Evolutionary conservation across 1,140 invertebrate species (phyloP), one percentile per base, ranked within the genome.

Genomic region (Drosophila aff.): DNA sequence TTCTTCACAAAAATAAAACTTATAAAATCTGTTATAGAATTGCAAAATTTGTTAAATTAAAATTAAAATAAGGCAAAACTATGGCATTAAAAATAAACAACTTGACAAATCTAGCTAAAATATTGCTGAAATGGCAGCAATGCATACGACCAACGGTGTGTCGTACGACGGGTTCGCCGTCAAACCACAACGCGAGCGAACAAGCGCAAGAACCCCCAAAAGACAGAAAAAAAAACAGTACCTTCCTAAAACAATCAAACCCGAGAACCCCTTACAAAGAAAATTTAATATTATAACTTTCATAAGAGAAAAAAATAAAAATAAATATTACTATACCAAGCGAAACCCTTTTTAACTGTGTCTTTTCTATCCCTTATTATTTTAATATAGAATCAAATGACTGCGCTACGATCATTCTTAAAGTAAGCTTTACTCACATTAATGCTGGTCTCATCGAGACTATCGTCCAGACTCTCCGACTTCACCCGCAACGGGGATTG

Each of bases 391-490:
- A 31, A 31, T n/a, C 1, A 16, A 21, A 28, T 49, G 1, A 28
- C 15, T 28, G 3, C 5, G 0, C 3, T n/a, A 31, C 2, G 9
- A 50, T 11, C 8, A 10, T 5, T 33, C 2, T 18, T 13, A 52
- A 36, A 21, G 0, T 5, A 13, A 4, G 2, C n/a, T 53, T 23
- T 53, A 76, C 82, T 72, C 38, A 85, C 78, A 33, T 68, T 46
- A 43, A 79, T 62, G 71, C 76, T 87, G 1, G 67, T 49, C 52
- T 87, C 83, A 15, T 86, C 71, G 47, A 79, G 66, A 33, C 79
- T 86, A 33, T 82, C 83, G 44, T 82, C 63, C 65, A 75, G 4
- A 21, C 61, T 66, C 21, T 66, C 50, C n/a, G 60, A 58, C 13
- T 85, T 85, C 18, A 75, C 21, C 10, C 50, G 23, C 9, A 60